phyloP scores from a whole-genome alignment of 1,140 invertebrate genomes.

The Sarcophaga peregrina region DNA sequence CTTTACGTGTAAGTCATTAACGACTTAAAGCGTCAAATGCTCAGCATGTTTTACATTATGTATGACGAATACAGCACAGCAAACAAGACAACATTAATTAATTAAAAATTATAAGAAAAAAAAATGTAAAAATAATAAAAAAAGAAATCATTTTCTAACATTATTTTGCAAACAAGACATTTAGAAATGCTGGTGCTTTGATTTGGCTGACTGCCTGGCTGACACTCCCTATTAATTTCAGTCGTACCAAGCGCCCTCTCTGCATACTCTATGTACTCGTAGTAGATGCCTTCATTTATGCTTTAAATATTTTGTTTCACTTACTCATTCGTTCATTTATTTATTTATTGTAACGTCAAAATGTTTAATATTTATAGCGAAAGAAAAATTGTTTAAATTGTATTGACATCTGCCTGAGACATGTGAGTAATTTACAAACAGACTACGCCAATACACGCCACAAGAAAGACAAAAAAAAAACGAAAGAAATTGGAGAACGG shows the following conservation, averaged over 20 bases:
- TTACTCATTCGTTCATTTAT: neutral
- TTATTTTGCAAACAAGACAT: neutral
- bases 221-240: constrained; percentile 6
- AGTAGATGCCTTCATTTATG: neutral
- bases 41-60: no score
- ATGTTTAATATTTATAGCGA: neutral
- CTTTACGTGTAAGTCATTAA: no score
- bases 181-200: neutral
- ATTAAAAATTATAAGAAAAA: neutral
- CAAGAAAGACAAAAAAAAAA: neutral
- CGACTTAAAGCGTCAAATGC: no score
- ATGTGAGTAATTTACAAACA: constrained; percentile 38
- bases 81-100: neutral
- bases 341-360: constrained; percentile 1
- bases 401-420: constrained; percentile 38
- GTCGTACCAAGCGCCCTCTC: neutral
- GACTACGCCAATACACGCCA: neutral
- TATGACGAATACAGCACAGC: no score
- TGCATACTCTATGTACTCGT: neutral
- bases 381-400: constrained; percentile 23
- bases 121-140: neutral
- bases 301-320: neutral
- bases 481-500: no score
- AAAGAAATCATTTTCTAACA: neutral
- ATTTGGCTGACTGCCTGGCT: neutral